Percentiles rank a stretch among this genome's conserved stretches.
Evolutionary conservation across 2,888 invertebrate species (phyloP).

Genomic region (Drosophila ezoana): DNA sequence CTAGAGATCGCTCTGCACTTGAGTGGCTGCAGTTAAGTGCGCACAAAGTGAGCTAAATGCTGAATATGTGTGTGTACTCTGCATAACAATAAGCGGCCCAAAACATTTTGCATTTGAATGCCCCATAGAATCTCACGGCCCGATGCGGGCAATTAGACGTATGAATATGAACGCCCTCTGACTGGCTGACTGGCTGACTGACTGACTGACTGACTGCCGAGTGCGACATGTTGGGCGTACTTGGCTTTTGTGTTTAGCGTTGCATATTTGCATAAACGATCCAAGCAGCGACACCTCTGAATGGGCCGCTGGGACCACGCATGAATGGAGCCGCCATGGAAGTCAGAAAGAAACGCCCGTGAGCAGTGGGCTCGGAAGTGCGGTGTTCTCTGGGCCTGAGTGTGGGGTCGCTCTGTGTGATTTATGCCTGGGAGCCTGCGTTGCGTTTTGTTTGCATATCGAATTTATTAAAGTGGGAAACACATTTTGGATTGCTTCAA

Average conservation of each 20-base stretch:
- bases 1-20: constrained; percentile 45
- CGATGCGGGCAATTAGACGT: constrained; percentile 62
- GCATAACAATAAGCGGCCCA: constrained; percentile 56
- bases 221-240: constrained; percentile 70
- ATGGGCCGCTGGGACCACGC: constrained; percentile 73
- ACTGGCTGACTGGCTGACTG: constrained; percentile 36
- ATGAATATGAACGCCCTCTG: constrained; percentile 59
- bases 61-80: constrained; percentile 38
- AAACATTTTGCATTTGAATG: constrained; percentile 57
- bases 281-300: constrained; percentile 69
- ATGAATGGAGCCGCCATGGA: constrained; percentile 62
- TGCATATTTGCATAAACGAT: constrained; percentile 75
- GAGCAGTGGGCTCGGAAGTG: constrained; percentile 5
- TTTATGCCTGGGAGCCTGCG: constrained; percentile 75
- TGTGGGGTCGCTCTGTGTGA: constrained; percentile 60
- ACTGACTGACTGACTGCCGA: constrained; percentile 39
- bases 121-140: constrained; percentile 61
- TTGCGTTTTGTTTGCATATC: constrained; percentile 53
- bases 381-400: constrained; percentile 18
- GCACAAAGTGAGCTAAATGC: constrained; percentile 55
- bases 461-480: constrained; percentile 76
- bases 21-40: constrained; percentile 62
- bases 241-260: constrained; percentile 62
- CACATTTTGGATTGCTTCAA: constrained; percentile 25
- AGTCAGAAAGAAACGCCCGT: constrained; percentile 12